Conservation (phyloP, 2,113 vertebrate species). For the Hypanus sabinus region DNA sequence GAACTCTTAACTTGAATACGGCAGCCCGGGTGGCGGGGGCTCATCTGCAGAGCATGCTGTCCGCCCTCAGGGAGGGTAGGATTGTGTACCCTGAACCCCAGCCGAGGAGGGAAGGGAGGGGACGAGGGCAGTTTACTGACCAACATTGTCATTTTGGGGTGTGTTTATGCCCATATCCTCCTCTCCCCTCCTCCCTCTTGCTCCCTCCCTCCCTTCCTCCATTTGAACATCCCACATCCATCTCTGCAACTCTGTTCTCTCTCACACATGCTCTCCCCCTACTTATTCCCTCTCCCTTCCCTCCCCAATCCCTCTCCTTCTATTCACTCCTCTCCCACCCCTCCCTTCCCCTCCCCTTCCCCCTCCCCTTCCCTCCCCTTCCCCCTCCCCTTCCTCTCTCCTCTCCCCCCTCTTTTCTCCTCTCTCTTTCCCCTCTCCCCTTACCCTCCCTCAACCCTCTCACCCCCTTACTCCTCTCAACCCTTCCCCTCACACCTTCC, state of each 20-base stretch:
- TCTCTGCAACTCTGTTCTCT: neutral
- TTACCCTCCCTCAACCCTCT: too few relatives aligned
- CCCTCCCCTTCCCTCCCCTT: neutral
- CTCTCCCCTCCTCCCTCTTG: neutral
- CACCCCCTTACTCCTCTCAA: too few relatives aligned
- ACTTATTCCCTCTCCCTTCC: too few relatives aligned
- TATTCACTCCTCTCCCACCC: slow-evolving; percentile 31
- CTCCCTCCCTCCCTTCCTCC: neutral
- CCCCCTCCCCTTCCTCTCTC: too few relatives aligned
- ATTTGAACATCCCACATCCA: neutral
- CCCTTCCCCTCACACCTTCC: too few relatives aligned
- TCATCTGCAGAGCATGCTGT: neutral
- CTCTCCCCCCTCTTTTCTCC: too few relatives aligned
- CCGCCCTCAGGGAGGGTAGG: neutral
- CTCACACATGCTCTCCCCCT: neutral
- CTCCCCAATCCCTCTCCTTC: neutral
- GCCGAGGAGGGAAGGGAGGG: neutral
- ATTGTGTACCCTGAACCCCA: neutral
- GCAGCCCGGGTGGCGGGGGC: neutral
- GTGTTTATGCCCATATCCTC: neutral
- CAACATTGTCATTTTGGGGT: too few relatives aligned
- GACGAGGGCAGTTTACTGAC: too few relatives aligned
- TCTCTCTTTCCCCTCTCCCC: neutral
- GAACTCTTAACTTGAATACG: slow-evolving; percentile 21
- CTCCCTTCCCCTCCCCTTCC: slow-evolving; percentile 32